Evolutionary conservation across 2,113 vertebrate genomes (phyloP).

Genomic region (Spermophilus dauricus): DNA sequence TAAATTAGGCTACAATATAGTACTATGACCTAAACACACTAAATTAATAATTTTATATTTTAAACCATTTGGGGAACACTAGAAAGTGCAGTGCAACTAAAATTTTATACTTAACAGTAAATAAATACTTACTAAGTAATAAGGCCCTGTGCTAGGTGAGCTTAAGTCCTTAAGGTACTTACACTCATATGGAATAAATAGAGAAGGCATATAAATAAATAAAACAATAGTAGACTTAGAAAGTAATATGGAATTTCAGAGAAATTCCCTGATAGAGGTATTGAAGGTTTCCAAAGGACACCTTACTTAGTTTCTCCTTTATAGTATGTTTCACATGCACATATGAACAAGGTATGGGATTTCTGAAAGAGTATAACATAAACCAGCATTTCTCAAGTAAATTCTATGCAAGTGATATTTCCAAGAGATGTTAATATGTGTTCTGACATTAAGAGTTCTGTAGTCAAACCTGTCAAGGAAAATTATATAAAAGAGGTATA

Average conservation of each 20-base stretch:
- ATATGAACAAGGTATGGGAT: not conserved
- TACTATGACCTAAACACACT: not conserved
- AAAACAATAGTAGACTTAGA: not conserved
- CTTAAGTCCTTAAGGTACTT: not conserved
- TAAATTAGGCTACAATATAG: not conserved
- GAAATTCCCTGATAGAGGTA: not conserved
- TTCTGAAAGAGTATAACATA: not conserved
- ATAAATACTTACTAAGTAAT: not conserved
- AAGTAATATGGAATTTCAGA: not conserved
- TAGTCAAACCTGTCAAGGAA: not conserved
- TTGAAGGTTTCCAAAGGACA: not conserved
- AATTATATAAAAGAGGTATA: not conserved
- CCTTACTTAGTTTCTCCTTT: not conserved
- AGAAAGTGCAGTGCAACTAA: not conserved
- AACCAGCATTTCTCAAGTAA: conserved; percentile 9
- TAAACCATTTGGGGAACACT: not conserved
- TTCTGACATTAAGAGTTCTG: not conserved
- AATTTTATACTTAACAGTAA: not conserved
- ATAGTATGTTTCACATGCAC: not conserved
- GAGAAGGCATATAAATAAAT: not conserved
- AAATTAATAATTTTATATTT: conserved; percentile 42
- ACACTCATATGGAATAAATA: not conserved
- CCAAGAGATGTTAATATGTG: not conserved
- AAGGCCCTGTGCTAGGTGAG: not conserved
- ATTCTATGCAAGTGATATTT: conserved; percentile 23